These are phyloP conservation scores for Bufo gargarizans DNA, from an alignment of 2,113 vertebrate genomes.

Conservation along the genomic window DNA sequence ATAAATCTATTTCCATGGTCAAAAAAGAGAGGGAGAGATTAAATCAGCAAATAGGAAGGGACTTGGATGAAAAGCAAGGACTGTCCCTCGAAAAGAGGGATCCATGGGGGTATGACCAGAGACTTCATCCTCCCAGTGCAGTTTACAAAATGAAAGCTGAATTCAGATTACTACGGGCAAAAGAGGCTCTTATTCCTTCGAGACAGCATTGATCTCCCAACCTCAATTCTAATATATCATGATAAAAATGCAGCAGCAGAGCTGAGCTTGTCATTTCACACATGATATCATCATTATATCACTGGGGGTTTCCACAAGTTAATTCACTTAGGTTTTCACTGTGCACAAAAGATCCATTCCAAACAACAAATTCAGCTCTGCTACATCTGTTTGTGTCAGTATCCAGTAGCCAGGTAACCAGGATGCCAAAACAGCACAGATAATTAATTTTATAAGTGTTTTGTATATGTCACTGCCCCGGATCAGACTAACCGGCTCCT, in stretches of 20 bases:
- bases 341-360: background rate
- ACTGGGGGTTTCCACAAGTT: background rate
- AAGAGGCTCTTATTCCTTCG: background rate
- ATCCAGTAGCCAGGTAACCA: constrained; percentile 4
- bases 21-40: no score
- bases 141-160: background rate
- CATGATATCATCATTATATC: background rate
- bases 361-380: background rate
- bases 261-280: background rate
- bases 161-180: background rate
- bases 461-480: background rate
- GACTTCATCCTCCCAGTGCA: background rate
- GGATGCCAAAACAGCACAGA: background rate
- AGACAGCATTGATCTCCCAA: background rate
- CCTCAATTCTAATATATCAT: background rate
- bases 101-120: background rate
- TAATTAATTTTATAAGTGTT: background rate
- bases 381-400: background rate
- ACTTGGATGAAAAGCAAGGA: no score
- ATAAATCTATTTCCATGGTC: no score
- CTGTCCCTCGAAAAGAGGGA: no score
- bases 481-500: background rate
- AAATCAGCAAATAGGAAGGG: no score
- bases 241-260: background rate
- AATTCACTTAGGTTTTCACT: background rate